Evolutionary conservation across 2,113 vertebrate genomes (phyloP).

Genomic region (Corydoras sp.): DNA sequence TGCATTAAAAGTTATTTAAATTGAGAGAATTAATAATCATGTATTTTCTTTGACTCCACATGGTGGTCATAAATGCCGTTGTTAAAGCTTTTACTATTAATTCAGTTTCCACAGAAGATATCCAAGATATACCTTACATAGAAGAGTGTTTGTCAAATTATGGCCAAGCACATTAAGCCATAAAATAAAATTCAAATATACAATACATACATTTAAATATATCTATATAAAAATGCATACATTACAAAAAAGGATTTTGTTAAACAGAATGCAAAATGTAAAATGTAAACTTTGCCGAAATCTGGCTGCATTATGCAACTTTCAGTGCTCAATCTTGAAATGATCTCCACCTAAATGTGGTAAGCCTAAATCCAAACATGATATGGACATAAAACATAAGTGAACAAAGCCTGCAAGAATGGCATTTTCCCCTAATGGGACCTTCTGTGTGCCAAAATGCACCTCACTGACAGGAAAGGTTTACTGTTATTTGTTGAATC

Average conservation of each 20-base stretch:
- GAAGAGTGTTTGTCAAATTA: too few species aligned
- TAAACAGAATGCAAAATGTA: slow-evolving; percentile 39
- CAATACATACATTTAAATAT: too few species aligned
- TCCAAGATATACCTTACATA: too few species aligned
- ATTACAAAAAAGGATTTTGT: slow-evolving; percentile 3
- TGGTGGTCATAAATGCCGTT: too few species aligned
- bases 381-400: slow-evolving; percentile 50
- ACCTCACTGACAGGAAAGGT: slow-evolving; percentile 43
- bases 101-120: too few species aligned
- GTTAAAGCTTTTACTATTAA: too few species aligned
- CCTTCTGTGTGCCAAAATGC: slow-evolving; percentile 33
- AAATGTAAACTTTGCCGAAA: slow-evolving; percentile 1
- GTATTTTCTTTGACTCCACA: neutral
- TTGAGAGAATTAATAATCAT: neutral
- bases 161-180: too few species aligned
- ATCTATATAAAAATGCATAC: too few species aligned
- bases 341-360: slow-evolving; percentile 51
- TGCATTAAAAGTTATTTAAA: slow-evolving; percentile 9
- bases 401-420: slow-evolving; percentile 40
- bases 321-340: slow-evolving; percentile 44
- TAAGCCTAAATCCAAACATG: slow-evolving; percentile 43
- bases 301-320: slow-evolving; percentile 36
- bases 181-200: too few species aligned
- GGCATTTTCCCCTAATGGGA: slow-evolving; percentile 31
- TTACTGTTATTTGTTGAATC: slow-evolving; percentile 43